These are phyloP conservation scores for Tachypleus tridentatus DNA, from an alignment of 1,140 invertebrate species.

Conservation along the genomic window DNA sequence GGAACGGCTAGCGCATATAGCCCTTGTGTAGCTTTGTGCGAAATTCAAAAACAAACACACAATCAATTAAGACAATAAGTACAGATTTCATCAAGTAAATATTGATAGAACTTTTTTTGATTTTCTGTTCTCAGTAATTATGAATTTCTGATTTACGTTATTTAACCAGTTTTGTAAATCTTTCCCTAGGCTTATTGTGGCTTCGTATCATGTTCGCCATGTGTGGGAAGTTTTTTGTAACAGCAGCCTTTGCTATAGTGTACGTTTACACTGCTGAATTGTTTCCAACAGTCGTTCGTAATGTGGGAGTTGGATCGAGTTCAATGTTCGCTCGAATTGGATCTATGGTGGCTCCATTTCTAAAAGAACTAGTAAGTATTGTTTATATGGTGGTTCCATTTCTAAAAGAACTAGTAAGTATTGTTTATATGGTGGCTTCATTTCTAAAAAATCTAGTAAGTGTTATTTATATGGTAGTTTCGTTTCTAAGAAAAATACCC, in stretches of 20 bases:
- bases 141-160: constrained; percentile 39
- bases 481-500: no score
- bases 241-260: constrained; percentile 17
- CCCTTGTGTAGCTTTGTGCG: no score
- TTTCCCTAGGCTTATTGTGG: constrained; percentile 11
- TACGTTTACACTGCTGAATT: constrained; percentile 19
- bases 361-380: constrained; percentile 32
- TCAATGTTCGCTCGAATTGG: constrained; percentile 81
- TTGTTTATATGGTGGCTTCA: no score
- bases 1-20: no score
- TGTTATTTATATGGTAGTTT: no score
- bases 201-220: constrained; percentile 13
- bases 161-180: not conserved
- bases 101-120: constrained; percentile 40
- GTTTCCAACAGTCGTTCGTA: constrained; percentile 65
- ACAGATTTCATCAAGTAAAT: no score
- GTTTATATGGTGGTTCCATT: not conserved
- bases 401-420: no score
- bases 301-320: constrained; percentile 76
- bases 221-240: constrained; percentile 17
- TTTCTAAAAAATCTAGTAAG: no score
- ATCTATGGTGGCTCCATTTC: constrained; percentile 83
- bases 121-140: constrained; percentile 41
- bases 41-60: no score
- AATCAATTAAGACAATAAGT: no score